Evolutionary conservation across 2,113 vertebrate genomes (phyloP).

Genomic region (Regulus satrapa): DNA sequence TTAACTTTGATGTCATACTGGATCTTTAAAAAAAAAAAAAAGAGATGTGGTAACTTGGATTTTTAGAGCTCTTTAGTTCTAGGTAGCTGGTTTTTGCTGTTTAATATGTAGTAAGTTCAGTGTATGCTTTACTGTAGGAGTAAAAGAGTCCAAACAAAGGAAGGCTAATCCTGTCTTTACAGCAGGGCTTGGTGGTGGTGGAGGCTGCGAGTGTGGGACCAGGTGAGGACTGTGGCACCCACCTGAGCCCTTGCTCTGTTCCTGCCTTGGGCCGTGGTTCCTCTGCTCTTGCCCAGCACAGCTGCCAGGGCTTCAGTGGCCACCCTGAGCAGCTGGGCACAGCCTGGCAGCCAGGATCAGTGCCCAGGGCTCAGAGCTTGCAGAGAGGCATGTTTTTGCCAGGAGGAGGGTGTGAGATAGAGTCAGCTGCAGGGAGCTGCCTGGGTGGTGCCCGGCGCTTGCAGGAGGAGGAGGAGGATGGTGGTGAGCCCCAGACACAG

Average conservation of each 20-base stretch:
- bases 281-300: neutral
- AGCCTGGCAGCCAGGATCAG: neutral
- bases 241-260: neutral
- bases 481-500: neutral
- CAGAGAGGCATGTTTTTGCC: neutral
- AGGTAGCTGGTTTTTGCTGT: slow-evolving; percentile 61
- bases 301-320: neutral
- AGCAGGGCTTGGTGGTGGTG: neutral
- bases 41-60: slow-evolving; percentile 27
- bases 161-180: neutral
- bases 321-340: accelerated
- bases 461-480: neutral
- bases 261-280: neutral
- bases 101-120: slow-evolving; percentile 49
- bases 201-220: neutral
- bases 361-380: neutral
- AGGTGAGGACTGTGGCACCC: neutral
- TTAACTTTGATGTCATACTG: slow-evolving; percentile 62
- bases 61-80: slow-evolving; percentile 62
- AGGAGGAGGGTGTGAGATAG: neutral
- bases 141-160: slow-evolving; percentile 29
- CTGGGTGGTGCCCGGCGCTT: neutral
- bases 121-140: slow-evolving; percentile 54
- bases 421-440: neutral
- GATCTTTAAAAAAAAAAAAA: slow-evolving; percentile 44